These are phyloP conservation scores for Lysandra bellargus DNA, from an alignment of 2,888 invertebrate genomes.

Conservation along the genomic window DNA sequence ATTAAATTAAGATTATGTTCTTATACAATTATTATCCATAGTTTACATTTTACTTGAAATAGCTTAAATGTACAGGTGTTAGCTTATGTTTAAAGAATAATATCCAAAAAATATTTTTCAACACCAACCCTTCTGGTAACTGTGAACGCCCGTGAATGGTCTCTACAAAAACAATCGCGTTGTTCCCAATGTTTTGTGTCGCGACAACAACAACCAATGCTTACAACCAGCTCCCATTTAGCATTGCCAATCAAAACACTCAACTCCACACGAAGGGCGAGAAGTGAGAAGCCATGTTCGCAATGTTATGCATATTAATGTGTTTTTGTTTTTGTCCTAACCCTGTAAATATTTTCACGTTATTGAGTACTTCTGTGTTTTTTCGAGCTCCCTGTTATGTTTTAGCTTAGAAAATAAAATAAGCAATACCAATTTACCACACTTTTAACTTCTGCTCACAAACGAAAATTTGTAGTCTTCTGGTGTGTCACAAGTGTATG, in stretches of 20 bases:
- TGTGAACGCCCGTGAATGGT: neutral
- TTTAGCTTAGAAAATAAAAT: neutral
- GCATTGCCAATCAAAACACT: constrained; percentile 16
- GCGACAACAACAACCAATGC: constrained; percentile 1
- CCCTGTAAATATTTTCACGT: neutral
- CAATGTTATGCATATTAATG: neutral
- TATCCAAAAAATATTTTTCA: neutral
- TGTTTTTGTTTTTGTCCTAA: neutral
- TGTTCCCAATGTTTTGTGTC: neutral
- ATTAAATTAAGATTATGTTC: too few relatives aligned
- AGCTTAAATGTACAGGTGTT: too few relatives aligned
- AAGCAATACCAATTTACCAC: neutral
- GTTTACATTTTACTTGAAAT: too few relatives aligned
- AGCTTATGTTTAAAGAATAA: too few relatives aligned
- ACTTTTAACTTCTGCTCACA: neutral
- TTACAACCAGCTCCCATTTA: neutral
- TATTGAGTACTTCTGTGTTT: neutral
- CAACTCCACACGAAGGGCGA: neutral
- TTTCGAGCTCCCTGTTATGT: neutral
- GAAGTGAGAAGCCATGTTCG: neutral
- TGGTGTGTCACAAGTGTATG: neutral
- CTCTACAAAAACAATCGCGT: neutral
- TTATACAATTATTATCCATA: too few relatives aligned
- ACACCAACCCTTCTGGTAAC: neutral
- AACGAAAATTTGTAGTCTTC: neutral